These are phyloP conservation scores for Pogoniulus pusillus DNA, from an alignment of 2,797 vertebrate genomes.

Conservation along the genomic window DNA sequence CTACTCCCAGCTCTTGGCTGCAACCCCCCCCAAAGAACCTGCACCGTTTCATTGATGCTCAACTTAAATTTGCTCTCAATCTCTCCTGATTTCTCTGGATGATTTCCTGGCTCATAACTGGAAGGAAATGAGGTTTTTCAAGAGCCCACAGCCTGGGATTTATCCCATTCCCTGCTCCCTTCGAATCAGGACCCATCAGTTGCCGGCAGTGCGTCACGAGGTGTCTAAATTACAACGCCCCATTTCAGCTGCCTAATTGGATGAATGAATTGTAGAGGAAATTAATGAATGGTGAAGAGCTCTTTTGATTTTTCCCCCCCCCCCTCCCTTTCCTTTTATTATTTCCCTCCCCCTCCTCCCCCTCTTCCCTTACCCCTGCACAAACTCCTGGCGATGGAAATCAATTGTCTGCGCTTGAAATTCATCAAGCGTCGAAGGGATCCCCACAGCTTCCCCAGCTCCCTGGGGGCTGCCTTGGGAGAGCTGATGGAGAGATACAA, in stretches of 20 bases:
- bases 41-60: not conserved
- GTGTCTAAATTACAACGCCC: slow-evolving; percentile 29
- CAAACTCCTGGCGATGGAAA: slow-evolving; percentile 16
- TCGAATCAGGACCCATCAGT: not conserved
- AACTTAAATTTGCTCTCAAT: not conserved
- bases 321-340: not conserved
- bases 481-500: not conserved
- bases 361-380: not conserved
- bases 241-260: slow-evolving; percentile 60
- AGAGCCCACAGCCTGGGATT: not conserved
- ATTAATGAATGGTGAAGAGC: slow-evolving; percentile 62
- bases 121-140: slow-evolving; percentile 25
- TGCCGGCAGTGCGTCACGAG: slow-evolving; percentile 38
- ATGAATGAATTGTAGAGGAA: slow-evolving; percentile 57
- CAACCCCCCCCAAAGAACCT: not conserved
- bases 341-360: not conserved
- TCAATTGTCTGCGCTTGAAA: slow-evolving; percentile 46
- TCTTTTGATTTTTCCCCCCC: not conserved
- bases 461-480: not conserved
- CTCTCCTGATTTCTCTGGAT: not conserved
- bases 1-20: too few species aligned
- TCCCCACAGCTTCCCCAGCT: slow-evolving; percentile 38
- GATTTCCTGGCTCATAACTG: slow-evolving; percentile 19
- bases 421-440: not conserved
- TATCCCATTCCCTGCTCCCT: not conserved